These are phyloP conservation scores for Sandelia bainsii DNA, from an alignment of 2,797 vertebrate species.

Conservation along the genomic window DNA sequence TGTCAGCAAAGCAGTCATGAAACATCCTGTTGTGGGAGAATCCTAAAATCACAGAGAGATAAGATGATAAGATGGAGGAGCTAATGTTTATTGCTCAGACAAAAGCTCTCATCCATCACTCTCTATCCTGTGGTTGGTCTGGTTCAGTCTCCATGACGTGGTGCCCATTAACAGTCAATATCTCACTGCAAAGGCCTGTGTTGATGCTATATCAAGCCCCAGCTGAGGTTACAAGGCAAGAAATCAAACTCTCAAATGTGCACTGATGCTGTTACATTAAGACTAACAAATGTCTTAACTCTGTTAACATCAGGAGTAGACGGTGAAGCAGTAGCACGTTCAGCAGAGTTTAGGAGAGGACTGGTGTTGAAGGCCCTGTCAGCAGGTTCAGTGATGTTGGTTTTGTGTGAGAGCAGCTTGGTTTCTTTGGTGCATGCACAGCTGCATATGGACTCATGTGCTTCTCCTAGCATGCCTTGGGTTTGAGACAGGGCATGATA, in stretches of 20 bases:
- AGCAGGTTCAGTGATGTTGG: constrained; percentile 61
- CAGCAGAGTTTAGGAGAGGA: constrained; percentile 42
- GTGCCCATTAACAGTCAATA: constrained; percentile 33
- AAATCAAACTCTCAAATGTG: constrained; percentile 40
- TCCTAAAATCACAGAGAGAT: constrained; percentile 75
- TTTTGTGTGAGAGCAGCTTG: constrained; percentile 43
- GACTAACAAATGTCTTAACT: constrained; percentile 51
- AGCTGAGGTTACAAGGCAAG: not conserved
- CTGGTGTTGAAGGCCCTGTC: constrained; percentile 76
- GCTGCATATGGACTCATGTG: constrained; percentile 40
- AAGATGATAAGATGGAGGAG: constrained; percentile 81
- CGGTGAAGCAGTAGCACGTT: constrained; percentile 57
- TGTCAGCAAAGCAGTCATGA: constrained; percentile 55
- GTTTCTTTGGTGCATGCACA: constrained; percentile 55
- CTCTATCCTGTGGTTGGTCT: constrained; percentile 47
- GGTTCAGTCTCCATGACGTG: constrained; percentile 17
- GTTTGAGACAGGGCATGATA: constrained; percentile 49
- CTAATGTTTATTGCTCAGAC: constrained; percentile 78
- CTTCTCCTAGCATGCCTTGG: constrained; percentile 55
- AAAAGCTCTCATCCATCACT: constrained; percentile 78
- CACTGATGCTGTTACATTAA: constrained; percentile 37
- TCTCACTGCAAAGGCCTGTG: constrained; percentile 36
- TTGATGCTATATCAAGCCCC: constrained; percentile 28
- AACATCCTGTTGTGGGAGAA: constrained; percentile 63
- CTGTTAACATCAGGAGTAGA: constrained; percentile 63